Conservation (phyloP, 2,113 vertebrate genomes). For the Plecotus auritus region DNA sequence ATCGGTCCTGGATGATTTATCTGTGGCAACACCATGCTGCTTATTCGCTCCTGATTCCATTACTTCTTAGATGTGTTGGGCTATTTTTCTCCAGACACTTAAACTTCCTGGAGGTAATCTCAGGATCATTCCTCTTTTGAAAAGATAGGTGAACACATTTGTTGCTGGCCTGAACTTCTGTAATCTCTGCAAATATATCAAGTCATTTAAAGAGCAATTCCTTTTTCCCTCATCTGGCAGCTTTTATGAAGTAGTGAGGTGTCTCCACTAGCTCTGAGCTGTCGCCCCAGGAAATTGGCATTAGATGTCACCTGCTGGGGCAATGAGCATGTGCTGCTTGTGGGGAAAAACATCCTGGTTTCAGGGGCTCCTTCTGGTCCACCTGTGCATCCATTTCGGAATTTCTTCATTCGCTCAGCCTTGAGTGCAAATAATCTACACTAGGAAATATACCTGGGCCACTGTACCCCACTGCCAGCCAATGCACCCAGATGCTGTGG, state of each 20-base stretch:
- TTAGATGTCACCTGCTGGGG: background rate
- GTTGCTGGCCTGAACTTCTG: conserved; percentile 36
- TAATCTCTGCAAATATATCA: conserved; percentile 63
- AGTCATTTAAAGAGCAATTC: conserved; percentile 58
- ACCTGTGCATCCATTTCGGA: background rate
- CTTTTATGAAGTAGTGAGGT: background rate
- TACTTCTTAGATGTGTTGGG: conserved; percentile 59
- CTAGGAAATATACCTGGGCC: background rate
- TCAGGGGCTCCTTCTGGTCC: background rate
- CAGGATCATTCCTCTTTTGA: conserved; percentile 59
- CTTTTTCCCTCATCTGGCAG: background rate
- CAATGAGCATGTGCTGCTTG: background rate
- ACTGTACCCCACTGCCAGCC: background rate
- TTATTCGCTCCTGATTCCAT: conserved; percentile 67
- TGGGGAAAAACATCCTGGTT: background rate
- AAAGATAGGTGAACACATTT: conserved; percentile 49
- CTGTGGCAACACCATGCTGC: conserved; percentile 33
- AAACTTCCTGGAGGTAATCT: conserved; percentile 58
- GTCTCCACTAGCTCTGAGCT: background rate
- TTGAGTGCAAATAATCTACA: background rate
- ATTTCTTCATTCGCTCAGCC: background rate
- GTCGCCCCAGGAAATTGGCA: background rate
- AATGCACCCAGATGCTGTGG: background rate
- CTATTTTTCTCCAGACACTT: conserved; percentile 62
- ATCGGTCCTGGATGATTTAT: conserved; percentile 63